Evolutionary conservation across 2,797 vertebrate species (phyloP), one percentile per base, ranked within the genome.

Genomic region (Amphiprion clarkii): DNA sequence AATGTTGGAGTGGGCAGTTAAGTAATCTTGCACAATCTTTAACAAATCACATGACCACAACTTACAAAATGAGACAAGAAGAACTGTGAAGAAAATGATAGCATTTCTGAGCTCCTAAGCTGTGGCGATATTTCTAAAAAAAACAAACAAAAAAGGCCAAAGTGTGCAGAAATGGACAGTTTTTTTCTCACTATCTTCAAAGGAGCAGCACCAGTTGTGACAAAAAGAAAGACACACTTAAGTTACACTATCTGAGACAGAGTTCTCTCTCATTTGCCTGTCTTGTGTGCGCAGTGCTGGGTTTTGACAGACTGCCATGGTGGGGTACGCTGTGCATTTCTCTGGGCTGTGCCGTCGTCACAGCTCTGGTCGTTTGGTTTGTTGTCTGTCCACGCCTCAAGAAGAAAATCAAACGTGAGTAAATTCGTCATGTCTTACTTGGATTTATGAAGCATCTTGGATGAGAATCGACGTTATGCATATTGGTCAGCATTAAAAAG

Each of bases 351-450:
- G 96, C 96, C 64, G 48, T 96, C 65, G 12, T 96, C 87, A 97
- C 96, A 71, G 97, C 96, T 81, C 77, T 98, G 72, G 2, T 96
- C 59, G 97, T 99, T 86, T 99, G 97, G 98, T 97, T 98, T 88
- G 77, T 96, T 84, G 95, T 98, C 48, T 99, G 98, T 92, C 98
- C 98, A 0, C 95, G 87, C 71, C 97, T 99, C 93, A 97, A 95
- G 93, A 98, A 93, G 89, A 99, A 97, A 93, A 99, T 99, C 0
- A 94, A 96, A 91, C 91, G 98, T 99, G 91, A 97, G 96, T 96
- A 19, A 74, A 56, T 0, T 0, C 33, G 16, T 31, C 5, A 29
- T 36, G 71, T 40, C 8, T 29, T 13, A 60, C 16, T 53, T 63
- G 1, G 10, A 33, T 5, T 51, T 7, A 7, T 0, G 1, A 52